Evolutionary conservation across 2,888 invertebrate genomes (phyloP), one percentile per base, ranked within the genome.

Genomic region (Dicycla oo): DNA sequence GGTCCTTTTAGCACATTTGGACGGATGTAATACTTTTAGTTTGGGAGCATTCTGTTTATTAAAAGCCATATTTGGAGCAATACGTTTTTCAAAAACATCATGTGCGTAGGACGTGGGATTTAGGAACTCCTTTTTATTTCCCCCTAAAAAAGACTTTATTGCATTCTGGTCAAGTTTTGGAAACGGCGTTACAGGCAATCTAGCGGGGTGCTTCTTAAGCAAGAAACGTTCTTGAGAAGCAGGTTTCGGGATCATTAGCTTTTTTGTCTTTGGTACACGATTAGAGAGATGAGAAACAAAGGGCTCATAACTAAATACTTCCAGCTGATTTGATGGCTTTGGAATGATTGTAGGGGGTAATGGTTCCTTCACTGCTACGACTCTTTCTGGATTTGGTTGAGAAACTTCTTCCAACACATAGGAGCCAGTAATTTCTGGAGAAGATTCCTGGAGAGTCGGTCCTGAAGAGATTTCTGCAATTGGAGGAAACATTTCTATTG

Each of bases 41-140:
- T 84, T 78, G 30, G 81, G 62, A n/a, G 56, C 45, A 43, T 56
- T 78, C 8, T 47, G 45, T 15, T 84, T 79, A 64, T 83, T 83
- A 49, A 73, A 77, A 20, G 80, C 74, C 43, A 88, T 78, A 54
- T 88, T 87, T 13, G 90, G 89, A n/a, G 88, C 70, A 56, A 91
- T 73, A 40, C 88, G 88, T 51, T 90, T 86, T 60, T 86, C 73
- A 10, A 90, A 78, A 77, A 90, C 87, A 61, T 90, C 81, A 66
- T 87, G 84, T 30, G 81, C 89, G 67, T 86, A 88, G 11, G 69
- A 57, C 10, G 56, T 79, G 7, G 61, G 53, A 65, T 43, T n/a
- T 3, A 57, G 3, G 3, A 65, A 65, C 5, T 30, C 26, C 15
- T 65, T 69, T 13, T 62, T 57, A 34, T 60, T 26, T 51, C 11